phyloP scores from a whole-genome alignment of 2,888 invertebrate species.

The Leptopilina syphax region DNA sequence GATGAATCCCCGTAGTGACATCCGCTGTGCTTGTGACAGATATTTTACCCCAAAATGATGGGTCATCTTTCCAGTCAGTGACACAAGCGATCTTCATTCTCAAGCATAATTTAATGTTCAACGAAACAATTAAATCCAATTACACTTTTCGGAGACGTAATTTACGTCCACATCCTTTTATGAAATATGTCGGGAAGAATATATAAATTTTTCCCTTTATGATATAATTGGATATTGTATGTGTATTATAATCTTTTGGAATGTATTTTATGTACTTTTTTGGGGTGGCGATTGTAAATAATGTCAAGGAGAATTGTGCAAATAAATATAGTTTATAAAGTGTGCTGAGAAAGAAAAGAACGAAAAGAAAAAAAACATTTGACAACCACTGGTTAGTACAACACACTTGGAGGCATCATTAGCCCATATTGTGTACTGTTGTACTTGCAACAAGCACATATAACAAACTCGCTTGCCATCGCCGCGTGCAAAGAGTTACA shows the following conservation, averaged over 20 bases:
- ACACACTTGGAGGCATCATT: constrained; percentile 67
- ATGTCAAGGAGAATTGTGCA: background rate
- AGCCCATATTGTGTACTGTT: constrained; percentile 67
- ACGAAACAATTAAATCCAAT: constrained; percentile 5
- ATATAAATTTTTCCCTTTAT: too few relatives aligned
- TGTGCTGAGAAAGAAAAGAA: background rate
- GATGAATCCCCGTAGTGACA: constrained; percentile 27
- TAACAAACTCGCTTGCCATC: constrained; percentile 36
- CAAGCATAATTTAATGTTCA: background rate
- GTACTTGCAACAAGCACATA: constrained; percentile 40
- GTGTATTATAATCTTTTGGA: too few relatives aligned
- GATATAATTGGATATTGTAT: too few relatives aligned
- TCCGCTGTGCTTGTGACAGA: constrained; percentile 15
- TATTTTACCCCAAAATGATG: constrained; percentile 22
- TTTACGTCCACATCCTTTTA: background rate
- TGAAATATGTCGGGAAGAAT: too few relatives aligned
- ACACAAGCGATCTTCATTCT: constrained; percentile 6
- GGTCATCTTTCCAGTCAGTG: background rate
- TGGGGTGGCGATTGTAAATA: background rate
- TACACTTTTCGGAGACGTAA: background rate
- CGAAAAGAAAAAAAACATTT: background rate
- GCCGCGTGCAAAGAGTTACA: constrained; percentile 69
- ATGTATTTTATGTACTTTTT: background rate
- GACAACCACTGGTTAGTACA: constrained; percentile 27
- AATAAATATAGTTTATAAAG: constrained; percentile 30